phyloP scores from a whole-genome alignment of 2,888 invertebrate genomes.

The Ectemnius lituratus region DNA sequence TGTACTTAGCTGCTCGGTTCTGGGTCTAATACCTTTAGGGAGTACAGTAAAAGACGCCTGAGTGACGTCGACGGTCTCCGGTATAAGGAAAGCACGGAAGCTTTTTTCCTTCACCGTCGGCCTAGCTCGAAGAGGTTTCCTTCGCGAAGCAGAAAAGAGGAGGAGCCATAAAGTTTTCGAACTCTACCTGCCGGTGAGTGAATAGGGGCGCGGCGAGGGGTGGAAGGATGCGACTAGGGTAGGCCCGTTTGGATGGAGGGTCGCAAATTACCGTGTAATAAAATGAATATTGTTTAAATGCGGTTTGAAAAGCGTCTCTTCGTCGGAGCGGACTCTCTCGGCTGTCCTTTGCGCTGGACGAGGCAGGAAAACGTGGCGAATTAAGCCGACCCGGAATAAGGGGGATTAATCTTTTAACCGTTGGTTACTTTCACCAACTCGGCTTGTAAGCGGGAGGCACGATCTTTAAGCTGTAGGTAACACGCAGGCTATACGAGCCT shows the following conservation, averaged over 20 bases:
- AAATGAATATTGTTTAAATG: conserved; percentile 68
- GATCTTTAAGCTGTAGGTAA: no score
- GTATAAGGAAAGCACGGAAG: conserved; percentile 19
- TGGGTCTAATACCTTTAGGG: conserved; percentile 46
- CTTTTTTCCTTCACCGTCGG: conserved; percentile 10
- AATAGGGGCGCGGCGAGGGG: conserved; percentile 8
- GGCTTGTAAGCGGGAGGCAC: background rate
- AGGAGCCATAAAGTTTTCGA: conserved; percentile 34
- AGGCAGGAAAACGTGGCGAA: conserved; percentile 28
- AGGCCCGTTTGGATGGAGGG: conserved; percentile 15
- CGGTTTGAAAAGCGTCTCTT: conserved; percentile 61
- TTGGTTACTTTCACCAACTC: conserved; percentile 36
- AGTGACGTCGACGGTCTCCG: conserved; percentile 22
- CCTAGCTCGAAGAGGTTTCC: background rate
- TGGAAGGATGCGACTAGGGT: background rate
- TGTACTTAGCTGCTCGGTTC: conserved; percentile 54
- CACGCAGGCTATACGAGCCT: background rate
- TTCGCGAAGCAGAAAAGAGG: no score
- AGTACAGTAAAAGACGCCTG: conserved; percentile 37
- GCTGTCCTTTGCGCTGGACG: conserved; percentile 3
- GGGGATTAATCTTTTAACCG: conserved; percentile 38
- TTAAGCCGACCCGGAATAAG: conserved; percentile 28
- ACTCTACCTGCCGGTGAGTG: conserved; percentile 30
- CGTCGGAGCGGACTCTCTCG: conserved; percentile 1
- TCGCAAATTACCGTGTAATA: conserved; percentile 61